Base-by-base conservation (phyloP, 2,888 invertebrate genomes). In the Apantesis nais region DNA sequence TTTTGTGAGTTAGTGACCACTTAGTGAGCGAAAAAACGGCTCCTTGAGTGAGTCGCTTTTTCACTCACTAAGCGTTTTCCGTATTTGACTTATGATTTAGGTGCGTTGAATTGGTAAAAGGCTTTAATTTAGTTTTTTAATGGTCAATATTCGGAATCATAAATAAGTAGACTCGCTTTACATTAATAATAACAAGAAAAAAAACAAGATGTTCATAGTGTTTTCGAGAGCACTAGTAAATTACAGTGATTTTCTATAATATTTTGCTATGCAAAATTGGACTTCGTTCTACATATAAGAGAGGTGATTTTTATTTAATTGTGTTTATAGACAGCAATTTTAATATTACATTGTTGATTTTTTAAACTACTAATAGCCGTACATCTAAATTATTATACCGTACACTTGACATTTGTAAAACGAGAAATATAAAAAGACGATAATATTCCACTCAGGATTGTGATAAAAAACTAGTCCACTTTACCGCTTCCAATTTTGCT, bases 391-490 rank as follows among this genome's bases (percentile, higher is more conserved):
- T 58, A 61, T 76, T 70, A 74, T 77, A 80, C 78, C 70, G 75
- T 80, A 79, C 76, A 62, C 78, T 79, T 84, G 81, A 79, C 81
- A 85, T 85, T 83, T 81, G 83, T 80, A 83, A 79, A 80, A 74
- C 78, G 73, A 72, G 76, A 80, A 79, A 80, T 78, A 78, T 74
- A 79, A 77, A 77, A 79, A 80, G 78, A 77, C 70, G 79, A 82
- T 86, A 83, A 78, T 75, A 74, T 78, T 78, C 69, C 71, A 74
- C 66, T 67, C 72, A 62, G 76, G 76, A 79, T 78, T 77, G 69
- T 80, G 85, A 85, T 86, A 84, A 85, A 83, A 83, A 84, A 85
- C 85, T 78, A 73, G 86, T 79, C 76, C 86, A 86, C 85, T 85
- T 87, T 81, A 84, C 85, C 48, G 76, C 78, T 82, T 80, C 52